These are phyloP conservation scores for Papilio protenor DNA, from an alignment of 2,888 invertebrate species.

Conservation along the genomic window DNA sequence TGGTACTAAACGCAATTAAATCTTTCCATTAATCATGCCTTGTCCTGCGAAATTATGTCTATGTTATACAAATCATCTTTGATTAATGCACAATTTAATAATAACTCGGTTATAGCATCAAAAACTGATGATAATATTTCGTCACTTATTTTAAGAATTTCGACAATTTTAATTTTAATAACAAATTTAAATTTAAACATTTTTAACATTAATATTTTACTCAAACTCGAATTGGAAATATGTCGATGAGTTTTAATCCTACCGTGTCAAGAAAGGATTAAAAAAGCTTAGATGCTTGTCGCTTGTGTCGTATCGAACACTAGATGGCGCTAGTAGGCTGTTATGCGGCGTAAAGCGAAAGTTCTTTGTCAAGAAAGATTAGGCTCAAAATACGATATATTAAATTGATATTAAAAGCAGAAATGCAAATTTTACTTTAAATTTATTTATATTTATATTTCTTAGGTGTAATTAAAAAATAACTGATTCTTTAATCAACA, in stretches of 20 bases:
- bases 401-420: neutral
- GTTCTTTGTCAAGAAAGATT: neutral
- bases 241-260: neutral
- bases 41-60: neutral
- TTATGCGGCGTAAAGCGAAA: neutral
- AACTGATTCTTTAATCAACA: neutral
- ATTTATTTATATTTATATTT: neutral
- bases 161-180: neutral
- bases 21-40: constrained; percentile 16
- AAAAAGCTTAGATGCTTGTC: neutral
- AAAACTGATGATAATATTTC: too few relatives aligned
- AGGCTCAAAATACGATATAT: neutral
- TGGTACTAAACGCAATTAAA: constrained; percentile 44
- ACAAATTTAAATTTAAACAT: too few relatives aligned
- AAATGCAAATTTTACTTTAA: neutral
- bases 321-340: constrained; percentile 17
- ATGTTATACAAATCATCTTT: neutral
- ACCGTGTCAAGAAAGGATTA: constrained; percentile 11
- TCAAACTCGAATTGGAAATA: too few relatives aligned
- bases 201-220: too few relatives aligned
- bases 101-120: neutral
- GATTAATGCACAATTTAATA: neutral
- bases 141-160: neutral
- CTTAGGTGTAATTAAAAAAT: neutral
- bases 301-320: neutral